phyloP scores from a whole-genome alignment of 2,113 vertebrate species.

The Catharus minimus region DNA sequence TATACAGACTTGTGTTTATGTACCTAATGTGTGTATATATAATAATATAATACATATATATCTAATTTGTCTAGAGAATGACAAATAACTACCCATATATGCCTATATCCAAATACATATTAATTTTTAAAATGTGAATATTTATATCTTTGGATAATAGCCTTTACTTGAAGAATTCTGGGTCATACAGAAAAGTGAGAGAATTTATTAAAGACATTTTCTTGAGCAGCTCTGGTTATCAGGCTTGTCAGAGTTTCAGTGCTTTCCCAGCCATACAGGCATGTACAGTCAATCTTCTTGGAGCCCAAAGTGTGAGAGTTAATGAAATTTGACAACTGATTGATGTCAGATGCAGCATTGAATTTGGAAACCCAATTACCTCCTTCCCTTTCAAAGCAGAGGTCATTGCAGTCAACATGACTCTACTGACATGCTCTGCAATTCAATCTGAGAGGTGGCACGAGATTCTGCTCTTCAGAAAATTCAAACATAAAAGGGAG shows the following conservation, averaged over 20 bases:
- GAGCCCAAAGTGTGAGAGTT: slow-evolving; percentile 4
- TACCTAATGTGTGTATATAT: rapidly evolving
- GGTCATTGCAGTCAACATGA: slow-evolving; percentile 30
- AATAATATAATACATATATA: no score
- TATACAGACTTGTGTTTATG: neutral
- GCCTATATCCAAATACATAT: neutral
- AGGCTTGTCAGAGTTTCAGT: slow-evolving; percentile 32
- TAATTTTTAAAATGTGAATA: neutral
- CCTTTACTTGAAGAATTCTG: neutral
- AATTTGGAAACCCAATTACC: slow-evolving; percentile 54
- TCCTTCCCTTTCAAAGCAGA: slow-evolving; percentile 45
- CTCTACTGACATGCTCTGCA: neutral
- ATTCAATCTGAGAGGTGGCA: neutral
- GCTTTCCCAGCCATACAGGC: slow-evolving; percentile 31
- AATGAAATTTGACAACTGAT: slow-evolving; percentile 63
- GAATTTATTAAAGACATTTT: slow-evolving; percentile 3
- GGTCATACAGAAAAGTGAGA: neutral
- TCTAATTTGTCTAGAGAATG: neutral
- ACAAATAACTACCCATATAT: neutral
- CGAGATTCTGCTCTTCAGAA: neutral
- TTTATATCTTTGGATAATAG: neutral
- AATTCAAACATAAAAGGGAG: neutral
- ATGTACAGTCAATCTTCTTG: slow-evolving; percentile 37
- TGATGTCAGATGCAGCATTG: slow-evolving; percentile 42
- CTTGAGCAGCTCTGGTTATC: neutral